phyloP scores from a whole-genome alignment of 1,140 invertebrate genomes.

The Cotesia vestalis region DNA sequence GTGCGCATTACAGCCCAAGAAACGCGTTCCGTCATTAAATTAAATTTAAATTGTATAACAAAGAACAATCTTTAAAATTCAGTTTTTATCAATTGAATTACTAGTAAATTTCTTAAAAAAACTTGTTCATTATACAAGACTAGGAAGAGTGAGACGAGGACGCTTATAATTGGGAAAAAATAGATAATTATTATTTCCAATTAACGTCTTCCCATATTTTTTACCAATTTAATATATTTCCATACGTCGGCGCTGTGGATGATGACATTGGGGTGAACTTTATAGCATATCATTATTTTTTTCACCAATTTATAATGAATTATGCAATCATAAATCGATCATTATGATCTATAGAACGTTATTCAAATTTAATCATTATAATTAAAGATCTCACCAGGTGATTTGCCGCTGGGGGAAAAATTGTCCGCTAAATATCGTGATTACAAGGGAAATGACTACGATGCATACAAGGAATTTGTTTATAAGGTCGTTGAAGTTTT shows the following conservation, averaged over 20 bases:
- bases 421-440: not conserved
- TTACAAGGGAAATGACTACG: conserved; percentile 11
- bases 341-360: too few species aligned
- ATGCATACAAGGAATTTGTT: conserved; percentile 9
- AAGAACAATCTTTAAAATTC: too few species aligned
- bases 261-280: conserved; percentile 1
- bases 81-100: too few species aligned
- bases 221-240: not conserved
- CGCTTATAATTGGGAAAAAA: conserved; percentile 45
- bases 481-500: conserved; percentile 10
- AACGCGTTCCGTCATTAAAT: too few species aligned
- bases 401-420: conserved; percentile 17
- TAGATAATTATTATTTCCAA: conserved; percentile 45
- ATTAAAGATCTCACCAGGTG: conserved; percentile 1
- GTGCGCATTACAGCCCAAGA: too few species aligned
- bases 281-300: not conserved
- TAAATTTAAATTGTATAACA: too few species aligned
- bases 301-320: not conserved
- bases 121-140: conserved; percentile 43
- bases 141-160: conserved; percentile 42
- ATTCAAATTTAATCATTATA: not conserved
- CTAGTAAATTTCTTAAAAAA: too few species aligned
- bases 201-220: conserved; percentile 29
- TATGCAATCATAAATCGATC: too few species aligned
- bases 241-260: not conserved